phyloP scores from a whole-genome alignment of 2,888 invertebrate genomes.

The Strigamia crassipes region DNA sequence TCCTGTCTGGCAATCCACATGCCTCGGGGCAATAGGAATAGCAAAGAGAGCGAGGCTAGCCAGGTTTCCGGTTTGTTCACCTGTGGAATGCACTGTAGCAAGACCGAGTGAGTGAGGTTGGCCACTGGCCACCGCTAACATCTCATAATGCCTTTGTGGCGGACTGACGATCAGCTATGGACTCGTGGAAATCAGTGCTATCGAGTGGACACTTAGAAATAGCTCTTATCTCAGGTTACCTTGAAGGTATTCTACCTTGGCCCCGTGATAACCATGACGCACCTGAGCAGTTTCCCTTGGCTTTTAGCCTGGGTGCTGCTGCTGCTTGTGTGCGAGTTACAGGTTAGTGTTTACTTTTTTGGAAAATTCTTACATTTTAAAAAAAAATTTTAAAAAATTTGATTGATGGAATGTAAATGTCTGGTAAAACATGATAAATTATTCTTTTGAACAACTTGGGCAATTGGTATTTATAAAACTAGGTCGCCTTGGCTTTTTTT shows the following conservation, averaged over 20 bases:
- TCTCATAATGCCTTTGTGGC: slow-evolving; percentile 12
- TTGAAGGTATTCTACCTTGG: slow-evolving; percentile 20
- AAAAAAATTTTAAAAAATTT: background rate
- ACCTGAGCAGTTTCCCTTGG: slow-evolving; percentile 28
- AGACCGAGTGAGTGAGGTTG: slow-evolving; percentile 32
- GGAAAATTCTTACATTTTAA: background rate
- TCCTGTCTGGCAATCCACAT: background rate
- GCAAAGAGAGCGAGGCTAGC: slow-evolving; percentile 42
- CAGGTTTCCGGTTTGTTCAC: slow-evolving; percentile 43
- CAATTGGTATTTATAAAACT: slow-evolving; percentile 23
- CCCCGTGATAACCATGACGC: slow-evolving; percentile 20
- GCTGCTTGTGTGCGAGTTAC: background rate
- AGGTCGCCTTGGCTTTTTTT: background rate
- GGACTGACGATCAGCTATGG: background rate
- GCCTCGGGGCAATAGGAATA: slow-evolving; percentile 10
- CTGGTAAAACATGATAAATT: background rate
- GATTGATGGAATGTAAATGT: background rate
- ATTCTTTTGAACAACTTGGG: background rate
- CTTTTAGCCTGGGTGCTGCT: slow-evolving; percentile 13
- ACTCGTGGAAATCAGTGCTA: background rate
- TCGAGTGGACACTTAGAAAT: background rate
- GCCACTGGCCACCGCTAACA: slow-evolving; percentile 19
- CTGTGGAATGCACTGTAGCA: slow-evolving; percentile 44
- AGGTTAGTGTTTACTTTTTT: slow-evolving; percentile 14
- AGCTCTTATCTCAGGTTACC: background rate